phyloP scores from a whole-genome alignment of 2,888 invertebrate genomes.

The Liopterus haemorrhoidalis region DNA sequence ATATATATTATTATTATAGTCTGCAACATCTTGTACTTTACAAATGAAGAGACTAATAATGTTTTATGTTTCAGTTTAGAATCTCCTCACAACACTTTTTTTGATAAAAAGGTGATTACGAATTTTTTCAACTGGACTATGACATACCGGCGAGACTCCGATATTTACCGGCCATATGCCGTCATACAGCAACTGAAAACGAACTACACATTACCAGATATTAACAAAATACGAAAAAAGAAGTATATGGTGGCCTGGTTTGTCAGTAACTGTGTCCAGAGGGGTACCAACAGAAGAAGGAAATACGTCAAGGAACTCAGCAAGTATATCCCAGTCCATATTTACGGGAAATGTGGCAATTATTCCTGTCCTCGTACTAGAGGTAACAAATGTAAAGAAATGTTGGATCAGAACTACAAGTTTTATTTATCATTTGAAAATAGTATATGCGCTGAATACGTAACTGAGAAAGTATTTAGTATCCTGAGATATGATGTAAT shows the following conservation, averaged over 20 bases:
- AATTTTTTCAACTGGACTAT: slow-evolving; percentile 54
- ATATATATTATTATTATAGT: too few relatives aligned
- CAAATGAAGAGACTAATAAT: too few relatives aligned
- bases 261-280: slow-evolving; percentile 35
- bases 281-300: slow-evolving; percentile 43
- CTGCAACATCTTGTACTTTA: too few relatives aligned
- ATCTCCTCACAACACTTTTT: slow-evolving; percentile 39
- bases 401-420: slow-evolving; percentile 42
- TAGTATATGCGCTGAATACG: slow-evolving; percentile 29
- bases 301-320: slow-evolving; percentile 47
- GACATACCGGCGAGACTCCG: slow-evolving; percentile 50
- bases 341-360: slow-evolving; percentile 58
- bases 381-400: slow-evolving; percentile 44
- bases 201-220: slow-evolving; percentile 29
- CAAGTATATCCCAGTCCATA: slow-evolving; percentile 54
- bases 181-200: slow-evolving; percentile 26
- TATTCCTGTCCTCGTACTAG: slow-evolving; percentile 38
- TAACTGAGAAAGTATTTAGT: slow-evolving; percentile 29
- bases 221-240: slow-evolving; percentile 37
- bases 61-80: slow-evolving; percentile 50
- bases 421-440: slow-evolving; percentile 32
- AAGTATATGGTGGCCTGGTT: slow-evolving; percentile 53
- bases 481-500: slow-evolving; percentile 22
- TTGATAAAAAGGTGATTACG: slow-evolving; percentile 33
- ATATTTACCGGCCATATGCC: slow-evolving; percentile 44